Evolutionary conservation across 1,140 invertebrate species (phyloP).

Genomic region (Atopsyche davidsoni): DNA sequence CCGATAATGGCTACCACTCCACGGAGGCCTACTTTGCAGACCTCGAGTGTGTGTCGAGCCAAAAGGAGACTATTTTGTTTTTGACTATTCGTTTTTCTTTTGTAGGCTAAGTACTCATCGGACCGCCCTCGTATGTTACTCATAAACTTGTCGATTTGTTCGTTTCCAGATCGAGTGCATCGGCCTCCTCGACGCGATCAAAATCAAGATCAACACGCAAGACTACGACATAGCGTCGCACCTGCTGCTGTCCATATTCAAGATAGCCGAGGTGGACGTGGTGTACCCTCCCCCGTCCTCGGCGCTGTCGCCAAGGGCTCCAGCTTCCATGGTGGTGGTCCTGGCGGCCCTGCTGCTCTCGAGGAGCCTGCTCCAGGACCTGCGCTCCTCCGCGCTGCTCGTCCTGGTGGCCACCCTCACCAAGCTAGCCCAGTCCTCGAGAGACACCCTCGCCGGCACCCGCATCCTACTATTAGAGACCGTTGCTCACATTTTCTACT

Average conservation of each 20-base stretch:
- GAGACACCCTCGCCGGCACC: constrained; percentile 1
- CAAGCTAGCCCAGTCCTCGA: constrained; percentile 7
- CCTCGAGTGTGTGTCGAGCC: too few species aligned
- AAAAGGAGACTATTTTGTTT: too few species aligned
- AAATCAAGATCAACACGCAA: constrained; percentile 75
- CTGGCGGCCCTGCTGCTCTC: not conserved
- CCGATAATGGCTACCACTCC: too few species aligned
- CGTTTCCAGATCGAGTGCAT: constrained; percentile 76
- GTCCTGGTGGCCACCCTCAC: constrained; percentile 8
- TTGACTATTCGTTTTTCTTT: too few species aligned
- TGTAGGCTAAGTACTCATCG: too few species aligned
- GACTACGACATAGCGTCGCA: constrained; percentile 79
- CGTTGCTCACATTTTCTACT: constrained; percentile 29
- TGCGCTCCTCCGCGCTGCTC: not conserved
- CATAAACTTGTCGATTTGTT: not conserved
- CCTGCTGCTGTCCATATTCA: constrained; percentile 80
- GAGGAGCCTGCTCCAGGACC: not conserved
- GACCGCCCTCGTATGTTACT: too few species aligned
- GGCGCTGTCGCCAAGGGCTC: not conserved
- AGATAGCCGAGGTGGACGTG: constrained; percentile 85
- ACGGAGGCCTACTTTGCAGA: too few species aligned
- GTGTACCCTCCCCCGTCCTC: constrained; percentile 48
- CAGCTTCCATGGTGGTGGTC: not conserved
- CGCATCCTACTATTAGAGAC: constrained; percentile 27
- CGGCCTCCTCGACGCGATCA: constrained; percentile 69